Base-by-base conservation (phyloP, 2,888 invertebrate species). In the Fabriciana adippe region DNA sequence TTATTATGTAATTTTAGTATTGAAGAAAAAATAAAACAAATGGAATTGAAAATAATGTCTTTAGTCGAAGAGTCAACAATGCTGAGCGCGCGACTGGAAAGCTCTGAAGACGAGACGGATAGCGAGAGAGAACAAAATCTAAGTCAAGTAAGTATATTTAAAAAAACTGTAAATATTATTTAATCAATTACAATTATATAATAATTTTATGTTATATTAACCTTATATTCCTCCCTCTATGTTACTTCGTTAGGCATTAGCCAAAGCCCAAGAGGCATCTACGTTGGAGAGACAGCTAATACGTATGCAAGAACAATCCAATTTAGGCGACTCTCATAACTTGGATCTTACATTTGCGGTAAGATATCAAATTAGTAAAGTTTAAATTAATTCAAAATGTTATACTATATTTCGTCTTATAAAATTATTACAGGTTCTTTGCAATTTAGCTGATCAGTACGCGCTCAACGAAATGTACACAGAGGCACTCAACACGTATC, bases 181-280 rank as follows among this genome's bases (percentile, higher is more conserved):
- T 41, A 41, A 41, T 41, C 8, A 11, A 41, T 8, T 11, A 41
- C 35, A 2, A 35, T 35, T 35, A 8, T 35, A 8, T 0, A 35
- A 8, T 8, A 35, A 35, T 35, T 35, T 6, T 8, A 35, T 35
- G 6, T 48, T 50, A 21, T 50, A 60, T 31, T 26, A 26, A 1
- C 31, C 2, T 55, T 50, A 53, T 41, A 11, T 53, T 21, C 11
- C 35, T 50, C 3, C 1, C 5, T 55, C 6, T 26, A 5, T 3
- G 47, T 21, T 11, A 55, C 1, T 45, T n/a, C 48, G 78, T 3
- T 72, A 93, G 93, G 93, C 98, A 0, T 87, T 99, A 57, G 96
- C 97, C 65, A 97, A 98, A 84, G 99, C 99, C 0, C 99, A 99
- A 85, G 99, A 99, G 85, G 99, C 99, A 0, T 98, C 98, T 0